Evolutionary conservation across 2,797 vertebrate genomes (phyloP), one percentile per base, ranked within the genome.

Genomic region (Fistularia tabacaria): DNA sequence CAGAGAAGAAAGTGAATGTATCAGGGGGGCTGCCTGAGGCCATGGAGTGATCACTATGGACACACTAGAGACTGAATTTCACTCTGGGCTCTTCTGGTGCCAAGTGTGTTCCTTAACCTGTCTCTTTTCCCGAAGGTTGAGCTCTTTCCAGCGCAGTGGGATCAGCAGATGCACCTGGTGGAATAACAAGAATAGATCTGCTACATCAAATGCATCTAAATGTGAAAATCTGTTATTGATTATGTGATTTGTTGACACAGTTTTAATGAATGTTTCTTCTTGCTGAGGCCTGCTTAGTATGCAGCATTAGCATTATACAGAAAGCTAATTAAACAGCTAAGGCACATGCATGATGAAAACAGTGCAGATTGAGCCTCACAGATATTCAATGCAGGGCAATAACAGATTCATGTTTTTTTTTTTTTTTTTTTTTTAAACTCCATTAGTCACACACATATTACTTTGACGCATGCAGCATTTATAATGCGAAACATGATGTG

Each of bases 401-500:
- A n/a, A n/a, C n/a, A n/a, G n/a, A 25, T 25, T 25, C 5, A 25
- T 25, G 25, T 25, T 25, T 25, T 25, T 25, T 25, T 25, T 61
- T 54, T 38, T 36, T 41, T 36, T n/a, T 38, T 10, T 50, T 43
- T 25, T 12, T 9, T 43, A 3, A 41, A 43, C 36, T 39, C 39
- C 52, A 10, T 0, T 3, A 39, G 43, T 58, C 46, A 41, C 41
- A 41, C 41, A 41, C 57, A 59, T 49, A n/a, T 49, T 48, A 40
- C 47, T 56, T 69, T 52, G 43, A 44, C 40, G 54, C 47, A 13
- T 38, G 3, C 13, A 37, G 14, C 38, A 57, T 74, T 78, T 72
- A 62, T 58, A 72, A 87, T 79, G 59, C 72, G 72, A 74, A 73
- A 41, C 68, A 43, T 66, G 71, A 66, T 6, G 13, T 66, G 44